Base-by-base conservation (phyloP, 2,797 vertebrate genomes). In the Urosaurus nigricauda region DNA sequence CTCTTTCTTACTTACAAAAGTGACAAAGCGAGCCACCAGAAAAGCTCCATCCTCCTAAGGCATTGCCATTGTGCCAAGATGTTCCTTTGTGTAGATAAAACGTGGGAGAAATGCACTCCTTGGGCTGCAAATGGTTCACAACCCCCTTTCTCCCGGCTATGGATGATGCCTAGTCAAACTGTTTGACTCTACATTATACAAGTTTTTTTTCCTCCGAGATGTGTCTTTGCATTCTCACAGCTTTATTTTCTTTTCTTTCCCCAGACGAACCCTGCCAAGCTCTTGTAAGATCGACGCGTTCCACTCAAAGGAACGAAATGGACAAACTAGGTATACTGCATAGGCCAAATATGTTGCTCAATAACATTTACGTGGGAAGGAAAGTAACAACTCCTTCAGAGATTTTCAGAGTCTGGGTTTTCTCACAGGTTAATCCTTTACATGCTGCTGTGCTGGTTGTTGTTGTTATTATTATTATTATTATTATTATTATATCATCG, bases 201-300 rank as follows among this genome's bases (percentile, higher is more conserved):
- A 68, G 4, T 0, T 32, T 21, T 16, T 16, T 2, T 8, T 8
- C 47, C 47, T n/a, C 47, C 47, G 43, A 51, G 47, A 60, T 60
- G 19, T 19, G 21, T 60, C 19, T 21, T 60, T 60, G 5, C 19
- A 3, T 21, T 60, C 32, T 14, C 16, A 17, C 9, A 63, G 8
- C 51, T 60, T 43, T n/a, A 32, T 70, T 85, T 83, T 12, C 4
- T 77, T 90, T 80, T 78, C 63, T 93, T 92, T 87, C 40, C 93
- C 80, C 95, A 98, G 98, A 21, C 86, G 88, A 94, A 40, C 71
- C 92, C 37, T 99, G 98, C 92, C 93, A 94, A 19, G 97, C 97
- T 32, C 79, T 92, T 60, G 35, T 98, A 26, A 97, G 98, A 91
- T 80, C 96, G 2, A 98, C 96, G 89, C 96, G 98, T 78, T 95